Evolutionary conservation across 1,140 invertebrate species (phyloP), one percentile per base, ranked within the genome.

Genomic region (Agrilus planipennis): DNA sequence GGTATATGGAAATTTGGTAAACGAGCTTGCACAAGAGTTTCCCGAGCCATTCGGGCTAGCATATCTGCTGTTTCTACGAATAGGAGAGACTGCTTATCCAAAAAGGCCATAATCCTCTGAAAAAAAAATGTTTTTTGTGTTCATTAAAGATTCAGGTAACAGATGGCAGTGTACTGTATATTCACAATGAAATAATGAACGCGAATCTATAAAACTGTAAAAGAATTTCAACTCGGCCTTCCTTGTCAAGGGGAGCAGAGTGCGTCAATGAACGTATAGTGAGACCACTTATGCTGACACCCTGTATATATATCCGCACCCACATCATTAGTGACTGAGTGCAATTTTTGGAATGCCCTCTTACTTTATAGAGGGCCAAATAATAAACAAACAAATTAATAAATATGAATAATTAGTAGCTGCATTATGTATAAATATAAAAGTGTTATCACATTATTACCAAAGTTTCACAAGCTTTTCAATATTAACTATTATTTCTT

Each of bases 31-130:
- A 95, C 89, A 28, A 99, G 69, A 14, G 93, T 98, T 65, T 97
- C 92, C 36, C 92, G 69, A 0, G 94, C 88, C 75, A 97, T 91
- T 56, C 87, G 72, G 3, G 91, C 89, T 42, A 99, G 63, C 64
- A 88, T 84, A 71, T 99, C 94, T 15, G 95, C 94, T 17, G 93
- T 97, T 55, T 99, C 92, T 0, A 96, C 83, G 70, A 98, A 97
- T 15, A 95, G 65, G 56, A 91, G 70, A 0, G 92, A 92, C 64
- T 98, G 94, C 58, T 97, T 90, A 59, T 99, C 93, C 46, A 98
- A 66, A 60, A 97, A 96, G 27, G 78, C 84, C 80, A 95, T 95
- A 35, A 98, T 98, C 45, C 89, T 79, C 81, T 85, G 54, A 19
- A 71, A 65, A 50, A 54, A 41, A 30, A 14, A 35, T 34, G 51